Percentiles rank a stretch among this genome's conserved stretches.
Conservation (phyloP, 2,113 vertebrate genomes). For the Ariopsis seemanni region DNA sequence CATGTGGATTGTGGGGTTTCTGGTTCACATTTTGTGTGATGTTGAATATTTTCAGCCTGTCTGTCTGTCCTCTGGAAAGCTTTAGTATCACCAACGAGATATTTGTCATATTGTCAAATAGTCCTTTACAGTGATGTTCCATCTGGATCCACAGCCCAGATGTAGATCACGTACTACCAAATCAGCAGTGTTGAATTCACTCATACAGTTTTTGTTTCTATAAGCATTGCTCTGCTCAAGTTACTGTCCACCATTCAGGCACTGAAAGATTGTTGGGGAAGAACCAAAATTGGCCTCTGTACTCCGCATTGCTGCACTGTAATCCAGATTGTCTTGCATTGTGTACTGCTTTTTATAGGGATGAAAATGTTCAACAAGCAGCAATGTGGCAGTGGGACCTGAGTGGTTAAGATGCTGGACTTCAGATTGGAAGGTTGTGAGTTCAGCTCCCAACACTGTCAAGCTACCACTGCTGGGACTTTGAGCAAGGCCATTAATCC, state of each 20-base stretch:
- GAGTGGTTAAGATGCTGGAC: not conserved
- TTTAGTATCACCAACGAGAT: not conserved
- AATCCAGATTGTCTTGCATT: not conserved
- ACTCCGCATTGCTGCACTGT: not conserved
- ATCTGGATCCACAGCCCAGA: not conserved
- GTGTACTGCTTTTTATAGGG: not conserved
- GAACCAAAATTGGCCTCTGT: not conserved
- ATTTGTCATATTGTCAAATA: not conserved
- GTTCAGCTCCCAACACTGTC: not conserved
- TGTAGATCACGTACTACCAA: not conserved
- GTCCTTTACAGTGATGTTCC: not conserved
- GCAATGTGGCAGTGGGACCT: not conserved
- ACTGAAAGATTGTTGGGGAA: not conserved
- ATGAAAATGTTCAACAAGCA: not conserved
- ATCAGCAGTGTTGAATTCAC: not conserved
- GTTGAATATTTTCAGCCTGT: not conserved
- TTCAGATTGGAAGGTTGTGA: not conserved
- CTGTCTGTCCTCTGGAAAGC: not conserved
- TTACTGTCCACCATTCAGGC: not conserved
- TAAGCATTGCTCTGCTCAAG: not conserved
- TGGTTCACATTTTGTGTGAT: not conserved
- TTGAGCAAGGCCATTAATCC: not conserved
- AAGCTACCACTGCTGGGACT: not conserved
- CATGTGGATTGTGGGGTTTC: not conserved
- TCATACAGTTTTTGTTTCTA: not conserved